Percentiles rank a stretch among this genome's conserved stretches.
phyloP scores from a whole-genome alignment of 2,113 vertebrate species.

The Peromyscus leucopus region DNA sequence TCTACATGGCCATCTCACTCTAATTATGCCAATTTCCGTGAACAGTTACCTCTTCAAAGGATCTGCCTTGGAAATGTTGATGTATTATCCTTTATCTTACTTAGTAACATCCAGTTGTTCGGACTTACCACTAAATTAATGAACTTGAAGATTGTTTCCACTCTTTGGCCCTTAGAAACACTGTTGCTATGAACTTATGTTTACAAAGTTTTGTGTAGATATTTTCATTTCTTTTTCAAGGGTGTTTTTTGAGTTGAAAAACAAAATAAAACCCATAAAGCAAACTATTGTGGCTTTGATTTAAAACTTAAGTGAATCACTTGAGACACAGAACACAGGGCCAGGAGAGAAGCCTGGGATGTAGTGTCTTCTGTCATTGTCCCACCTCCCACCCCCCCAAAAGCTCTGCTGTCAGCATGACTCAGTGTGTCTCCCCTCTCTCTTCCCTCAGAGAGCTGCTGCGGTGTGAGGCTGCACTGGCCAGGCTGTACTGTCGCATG shows the following conservation, averaged over 20 bases:
- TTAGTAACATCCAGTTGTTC: neutral
- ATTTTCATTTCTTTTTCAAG: conserved; percentile 12
- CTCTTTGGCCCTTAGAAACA: neutral
- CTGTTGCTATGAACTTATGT: neutral
- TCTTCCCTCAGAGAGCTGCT: conserved; percentile 92
- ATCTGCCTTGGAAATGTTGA: neutral
- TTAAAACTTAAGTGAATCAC: neutral
- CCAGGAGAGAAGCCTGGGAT: neutral
- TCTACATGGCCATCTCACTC: no score
- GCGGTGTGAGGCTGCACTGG: conserved; percentile 95
- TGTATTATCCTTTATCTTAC: neutral
- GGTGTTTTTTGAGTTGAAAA: neutral
- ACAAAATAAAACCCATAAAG: neutral
- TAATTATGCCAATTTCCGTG: neutral
- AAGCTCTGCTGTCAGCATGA: rapidly evolving
- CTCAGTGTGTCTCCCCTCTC: rapidly evolving
- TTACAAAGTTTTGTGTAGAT: neutral
- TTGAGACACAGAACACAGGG: neutral
- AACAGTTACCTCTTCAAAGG: neutral
- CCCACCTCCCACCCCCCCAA: no score
- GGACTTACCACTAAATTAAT: no score
- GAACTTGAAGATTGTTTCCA: neutral
- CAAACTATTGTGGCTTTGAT: conserved; percentile 10
- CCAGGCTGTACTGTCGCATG: conserved; percentile 96
- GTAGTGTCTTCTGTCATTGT: neutral